A percentile compares a stretch with the other conserved stretches of the same genome.
These are phyloP conservation scores for Parascotia fuliginaria DNA, from an alignment of 2,888 invertebrate genomes.

Conservation along the genomic window DNA sequence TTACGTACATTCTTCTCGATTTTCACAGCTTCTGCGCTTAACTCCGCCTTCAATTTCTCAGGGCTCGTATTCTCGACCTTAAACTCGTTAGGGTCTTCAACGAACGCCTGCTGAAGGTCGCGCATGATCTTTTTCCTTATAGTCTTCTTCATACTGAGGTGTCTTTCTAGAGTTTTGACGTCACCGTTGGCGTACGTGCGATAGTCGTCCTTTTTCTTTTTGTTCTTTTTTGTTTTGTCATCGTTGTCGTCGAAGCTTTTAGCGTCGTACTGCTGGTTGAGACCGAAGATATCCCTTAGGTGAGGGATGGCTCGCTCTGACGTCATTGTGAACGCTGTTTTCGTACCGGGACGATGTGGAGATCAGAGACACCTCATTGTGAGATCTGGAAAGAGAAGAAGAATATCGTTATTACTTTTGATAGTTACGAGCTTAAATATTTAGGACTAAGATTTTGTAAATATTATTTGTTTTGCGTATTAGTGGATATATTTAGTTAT, in stretches of 20 bases:
- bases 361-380: conserved; percentile 77
- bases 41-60: conserved; percentile 88
- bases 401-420: conserved; percentile 1
- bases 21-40: conserved; percentile 88
- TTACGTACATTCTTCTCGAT: conserved; percentile 84
- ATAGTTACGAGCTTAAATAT: too few relatives aligned
- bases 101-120: conserved; percentile 91
- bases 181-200: conserved; percentile 88
- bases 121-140: conserved; percentile 94
- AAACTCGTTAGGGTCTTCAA: conserved; percentile 90
- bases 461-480: too few relatives aligned
- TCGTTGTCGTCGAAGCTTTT: conserved; percentile 79
- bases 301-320: conserved; percentile 92
- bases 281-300: conserved; percentile 90
- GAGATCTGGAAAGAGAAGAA: conserved; percentile 71
- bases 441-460: too few relatives aligned
- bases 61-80: conserved; percentile 89
- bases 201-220: conserved; percentile 89
- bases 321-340: conserved; percentile 82
- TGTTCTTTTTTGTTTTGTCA: conserved; percentile 84
- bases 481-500: too few relatives aligned
- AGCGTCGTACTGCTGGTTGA: conserved; percentile 84
- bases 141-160: conserved; percentile 95
- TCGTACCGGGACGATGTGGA: conserved; percentile 50
- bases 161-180: conserved; percentile 91